Conservation (phyloP, 2,888 invertebrate genomes). For the Sipha maydis region DNA sequence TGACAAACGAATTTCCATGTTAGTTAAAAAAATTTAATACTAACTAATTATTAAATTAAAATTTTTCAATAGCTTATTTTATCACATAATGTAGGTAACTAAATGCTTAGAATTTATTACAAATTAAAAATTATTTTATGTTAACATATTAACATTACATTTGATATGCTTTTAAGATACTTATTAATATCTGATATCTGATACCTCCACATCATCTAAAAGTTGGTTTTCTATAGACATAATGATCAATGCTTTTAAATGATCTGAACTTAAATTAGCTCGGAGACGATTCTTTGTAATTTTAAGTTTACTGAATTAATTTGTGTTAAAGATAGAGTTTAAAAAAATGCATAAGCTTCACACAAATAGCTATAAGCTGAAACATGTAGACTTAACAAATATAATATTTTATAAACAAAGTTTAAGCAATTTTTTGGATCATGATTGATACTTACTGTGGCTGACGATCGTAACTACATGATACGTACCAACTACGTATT, state of each 20-base stretch:
- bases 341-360: too few relatives aligned
- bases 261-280: not conserved
- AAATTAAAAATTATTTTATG: constrained; percentile 14
- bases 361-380: too few relatives aligned
- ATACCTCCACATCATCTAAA: not conserved
- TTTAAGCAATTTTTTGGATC: too few relatives aligned
- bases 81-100: not conserved
- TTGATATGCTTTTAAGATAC: constrained; percentile 18
- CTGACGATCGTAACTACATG: too few relatives aligned
- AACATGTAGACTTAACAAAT: too few relatives aligned
- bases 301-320: not conserved
- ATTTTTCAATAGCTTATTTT: too few relatives aligned
- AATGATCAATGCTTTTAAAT: constrained; percentile 1
- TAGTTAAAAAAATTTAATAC: too few relatives aligned
- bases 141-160: constrained; percentile 7
- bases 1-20: too few relatives aligned
- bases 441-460: too few relatives aligned
- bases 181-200: not conserved
- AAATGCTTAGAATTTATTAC: not conserved
- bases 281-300: constrained; percentile 2
- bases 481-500: too few relatives aligned
- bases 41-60: too few relatives aligned
- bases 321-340: not conserved
- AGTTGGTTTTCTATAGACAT: not conserved
- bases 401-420: too few relatives aligned